These are phyloP conservation scores for Synanthedon tipuliformis DNA, from an alignment of 2,888 invertebrate genomes.

Conservation along the genomic window DNA sequence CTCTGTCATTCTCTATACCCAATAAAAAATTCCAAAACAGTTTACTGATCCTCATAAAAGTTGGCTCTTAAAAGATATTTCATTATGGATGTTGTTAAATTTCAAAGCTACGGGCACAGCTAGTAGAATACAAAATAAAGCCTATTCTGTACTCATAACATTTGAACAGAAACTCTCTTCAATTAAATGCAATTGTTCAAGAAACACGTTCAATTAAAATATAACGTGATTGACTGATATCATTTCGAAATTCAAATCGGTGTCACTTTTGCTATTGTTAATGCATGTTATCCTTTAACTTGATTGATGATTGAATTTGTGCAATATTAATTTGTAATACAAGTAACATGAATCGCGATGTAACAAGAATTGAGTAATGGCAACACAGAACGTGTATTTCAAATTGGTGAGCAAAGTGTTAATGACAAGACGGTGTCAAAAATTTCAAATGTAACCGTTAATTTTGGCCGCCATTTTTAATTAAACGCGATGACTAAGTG, in stretches of 20 bases:
- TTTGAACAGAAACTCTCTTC: no score
- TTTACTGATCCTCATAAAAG: no score
- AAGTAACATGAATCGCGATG: constrained; percentile 1
- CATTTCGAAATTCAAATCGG: constrained; percentile 23
- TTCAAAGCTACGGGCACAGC: no score
- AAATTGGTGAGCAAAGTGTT: constrained; percentile 26
- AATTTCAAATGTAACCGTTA: constrained; percentile 57
- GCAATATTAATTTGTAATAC: constrained; percentile 29
- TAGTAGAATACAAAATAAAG: no score
- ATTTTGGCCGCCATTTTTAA: constrained; percentile 61
- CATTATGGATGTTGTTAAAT: no score
- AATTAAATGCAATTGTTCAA: no score
- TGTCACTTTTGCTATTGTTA: constrained; percentile 4
- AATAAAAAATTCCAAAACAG: no score
- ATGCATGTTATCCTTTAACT: constrained; percentile 12
- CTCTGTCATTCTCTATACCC: no score
- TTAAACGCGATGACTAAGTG: constrained; percentile 68
- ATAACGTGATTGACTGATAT: constrained; percentile 10
- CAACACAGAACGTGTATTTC: constrained; percentile 17
- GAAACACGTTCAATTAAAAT: no score
- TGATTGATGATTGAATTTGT: constrained; percentile 46
- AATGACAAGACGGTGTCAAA: constrained; percentile 37
- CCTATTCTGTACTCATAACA: no score
- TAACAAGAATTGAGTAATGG: constrained; percentile 16
- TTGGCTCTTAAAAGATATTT: no score